phyloP scores from a whole-genome alignment of 1,140 invertebrate genomes.

The Marisa cornuarietis region DNA sequence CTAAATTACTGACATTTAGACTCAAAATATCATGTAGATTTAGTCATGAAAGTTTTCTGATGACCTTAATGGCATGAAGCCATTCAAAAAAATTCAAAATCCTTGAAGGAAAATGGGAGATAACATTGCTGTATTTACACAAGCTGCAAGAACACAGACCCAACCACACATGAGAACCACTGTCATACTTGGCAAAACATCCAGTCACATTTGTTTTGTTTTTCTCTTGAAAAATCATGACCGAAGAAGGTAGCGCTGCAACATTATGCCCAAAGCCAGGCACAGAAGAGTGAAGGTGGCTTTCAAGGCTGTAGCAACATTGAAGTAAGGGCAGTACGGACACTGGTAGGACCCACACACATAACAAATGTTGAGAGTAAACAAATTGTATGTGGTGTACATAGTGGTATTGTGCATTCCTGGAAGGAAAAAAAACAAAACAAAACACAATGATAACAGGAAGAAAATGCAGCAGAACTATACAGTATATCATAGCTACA shows the following conservation, averaged over 20 bases:
- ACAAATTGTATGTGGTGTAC: constrained; percentile 88
- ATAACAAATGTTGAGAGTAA: constrained; percentile 93
- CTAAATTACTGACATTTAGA: too few species aligned
- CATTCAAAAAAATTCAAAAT: too few species aligned
- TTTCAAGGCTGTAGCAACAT: constrained; percentile 51
- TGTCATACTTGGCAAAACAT: not conserved
- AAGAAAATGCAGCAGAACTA: not conserved
- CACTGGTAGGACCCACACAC: constrained; percentile 98
- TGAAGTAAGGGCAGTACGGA: constrained; percentile 85
- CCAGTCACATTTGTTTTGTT: not conserved
- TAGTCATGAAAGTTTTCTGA: too few species aligned
- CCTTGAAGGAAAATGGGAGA: too few species aligned
- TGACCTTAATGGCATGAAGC: too few species aligned
- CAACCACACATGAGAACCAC: not conserved
- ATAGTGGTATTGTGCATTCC: constrained; percentile 94
- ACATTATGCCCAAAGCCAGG: not conserved
- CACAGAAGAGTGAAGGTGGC: constrained; percentile 41
- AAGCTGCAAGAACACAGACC: not conserved
- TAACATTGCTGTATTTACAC: too few species aligned
- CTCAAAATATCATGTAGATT: too few species aligned
- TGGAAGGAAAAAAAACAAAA: constrained; percentile 65
- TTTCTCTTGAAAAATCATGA: constrained; percentile 9
- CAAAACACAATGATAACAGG: not conserved
- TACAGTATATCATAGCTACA: not conserved
- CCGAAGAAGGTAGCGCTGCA: constrained; percentile 19